These are phyloP conservation scores for Drosophila eugracilis DNA, from an alignment of 1,140 invertebrate genomes.

Conservation along the genomic window DNA sequence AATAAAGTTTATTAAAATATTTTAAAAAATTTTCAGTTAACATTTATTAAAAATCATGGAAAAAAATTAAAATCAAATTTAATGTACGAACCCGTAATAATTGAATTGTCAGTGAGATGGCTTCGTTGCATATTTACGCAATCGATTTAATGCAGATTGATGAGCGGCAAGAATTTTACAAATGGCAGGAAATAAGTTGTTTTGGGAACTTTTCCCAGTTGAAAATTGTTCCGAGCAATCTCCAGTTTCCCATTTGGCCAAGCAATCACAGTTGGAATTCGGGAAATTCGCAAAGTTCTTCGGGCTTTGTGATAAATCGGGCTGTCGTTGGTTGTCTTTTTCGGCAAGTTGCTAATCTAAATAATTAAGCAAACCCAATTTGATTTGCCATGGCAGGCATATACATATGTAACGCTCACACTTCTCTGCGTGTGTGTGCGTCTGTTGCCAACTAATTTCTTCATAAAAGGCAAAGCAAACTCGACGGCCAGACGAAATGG, in stretches of 20 bases:
- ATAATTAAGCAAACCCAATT: slow-evolving; percentile 80
- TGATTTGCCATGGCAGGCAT: slow-evolving; percentile 53
- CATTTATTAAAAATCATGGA: slow-evolving; percentile 15
- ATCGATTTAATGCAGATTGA: slow-evolving; percentile 26
- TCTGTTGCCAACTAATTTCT: slow-evolving; percentile 36
- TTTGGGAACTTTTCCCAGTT: slow-evolving; percentile 12
- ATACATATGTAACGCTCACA: slow-evolving; percentile 21
- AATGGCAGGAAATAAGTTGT: slow-evolving; percentile 31
- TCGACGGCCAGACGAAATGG: slow-evolving; percentile 14
- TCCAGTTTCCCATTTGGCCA: slow-evolving; percentile 2
- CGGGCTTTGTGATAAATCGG: slow-evolving; percentile 58
- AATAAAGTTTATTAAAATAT: slow-evolving; percentile 1
- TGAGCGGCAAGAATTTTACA: slow-evolving; percentile 19
- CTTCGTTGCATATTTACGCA: slow-evolving; percentile 13
- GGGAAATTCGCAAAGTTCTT: slow-evolving; percentile 41
- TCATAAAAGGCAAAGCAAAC: slow-evolving; percentile 40
- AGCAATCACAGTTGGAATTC: slow-evolving; percentile 17
- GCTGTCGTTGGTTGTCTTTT: slow-evolving; percentile 42
- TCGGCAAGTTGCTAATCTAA: slow-evolving; percentile 68
- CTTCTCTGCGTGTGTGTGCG: slow-evolving; percentile 17
- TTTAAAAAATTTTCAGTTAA: neutral
- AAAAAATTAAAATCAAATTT: no score
- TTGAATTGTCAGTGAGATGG: slow-evolving; percentile 15
- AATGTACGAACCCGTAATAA: slow-evolving; percentile 6
- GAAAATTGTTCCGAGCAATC: neutral